Base-by-base conservation (phyloP, 2,797 vertebrate species). In the Premnoplex brunnescens region DNA sequence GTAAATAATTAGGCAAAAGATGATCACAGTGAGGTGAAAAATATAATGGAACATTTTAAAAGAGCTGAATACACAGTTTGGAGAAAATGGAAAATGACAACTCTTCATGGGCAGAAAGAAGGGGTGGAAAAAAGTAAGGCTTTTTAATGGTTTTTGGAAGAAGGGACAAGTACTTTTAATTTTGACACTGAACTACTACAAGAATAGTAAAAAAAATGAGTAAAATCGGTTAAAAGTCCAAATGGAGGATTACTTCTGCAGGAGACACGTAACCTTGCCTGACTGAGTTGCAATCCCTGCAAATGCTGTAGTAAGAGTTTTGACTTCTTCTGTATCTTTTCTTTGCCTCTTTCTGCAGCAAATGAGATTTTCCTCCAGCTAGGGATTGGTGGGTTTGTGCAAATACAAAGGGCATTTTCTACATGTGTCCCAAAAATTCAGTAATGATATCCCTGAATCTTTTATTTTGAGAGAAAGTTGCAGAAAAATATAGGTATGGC, bases 1-100 rank as follows among this genome's bases (percentile, higher is more conserved):
- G 63, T 93, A 86, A 72, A 80, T 76, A 89, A 94, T 78, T 18
- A 78, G 83, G 92, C 86, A 93, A 91, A 85, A 79, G 49, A 88
- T 92, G 83, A 96, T 95, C 75, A 89, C 28, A 59, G 58, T 1
- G 17, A 94, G 64, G 90, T 93, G 94, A 93, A 94, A 97, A 96
- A 95, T 93, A 94, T 93, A 95, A 94, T 89, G 77, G 71, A 48
- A 85, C 95, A 95, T 96, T 91, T 96, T 39, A 96, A 76, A 96
- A 86, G 83, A 91, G 89, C 82, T 93, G 91, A 93, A 93, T 68
- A 89, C 56, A 96, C 48, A 86, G 63, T 92, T 91, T 94, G 55
- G 48, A 73, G 79, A 73, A 96, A 87, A 78, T 54, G 32, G 67
- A 79, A 95, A 88, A 92, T 82, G 89, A 89, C 88, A 94, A 7